These are phyloP conservation scores for Chrosomus eos DNA, from an alignment of 2,797 vertebrate species.

Conservation along the genomic window DNA sequence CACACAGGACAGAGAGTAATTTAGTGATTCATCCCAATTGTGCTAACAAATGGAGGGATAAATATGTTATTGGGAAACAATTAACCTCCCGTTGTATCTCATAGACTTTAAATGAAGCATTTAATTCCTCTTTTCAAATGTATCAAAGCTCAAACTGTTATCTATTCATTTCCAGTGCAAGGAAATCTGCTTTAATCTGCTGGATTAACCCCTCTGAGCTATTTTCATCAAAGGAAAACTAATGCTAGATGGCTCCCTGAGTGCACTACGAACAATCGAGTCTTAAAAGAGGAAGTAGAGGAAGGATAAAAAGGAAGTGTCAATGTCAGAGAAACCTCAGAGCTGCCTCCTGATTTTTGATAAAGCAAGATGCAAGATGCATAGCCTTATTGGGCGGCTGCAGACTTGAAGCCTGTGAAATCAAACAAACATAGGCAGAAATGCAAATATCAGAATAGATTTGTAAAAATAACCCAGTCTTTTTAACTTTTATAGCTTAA, in stretches of 20 bases:
- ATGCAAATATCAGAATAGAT: not conserved
- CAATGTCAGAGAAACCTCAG: not conserved
- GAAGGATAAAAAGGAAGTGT: conserved; percentile 8
- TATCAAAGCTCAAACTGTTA: conserved; percentile 56
- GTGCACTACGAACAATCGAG: conserved; percentile 26
- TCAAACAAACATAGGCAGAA: not conserved
- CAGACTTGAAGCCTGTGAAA: not conserved
- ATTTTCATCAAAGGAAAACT: conserved; percentile 62
- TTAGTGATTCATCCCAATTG: conserved; percentile 31
- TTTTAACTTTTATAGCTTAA: not conserved
- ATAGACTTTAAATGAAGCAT: conserved; percentile 46
- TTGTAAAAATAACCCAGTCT: not conserved
- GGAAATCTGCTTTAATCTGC: conserved; percentile 77
- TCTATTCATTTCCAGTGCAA: conserved; percentile 65
- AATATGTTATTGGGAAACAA: conserved; percentile 49
- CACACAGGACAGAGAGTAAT: not conserved
- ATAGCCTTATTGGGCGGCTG: not conserved
- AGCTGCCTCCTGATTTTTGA: not conserved
- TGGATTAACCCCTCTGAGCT: conserved; percentile 72
- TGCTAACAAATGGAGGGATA: conserved; percentile 42
- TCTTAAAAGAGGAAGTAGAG: conserved; percentile 20
- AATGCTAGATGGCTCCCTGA: conserved; percentile 40
- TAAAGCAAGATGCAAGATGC: not conserved
- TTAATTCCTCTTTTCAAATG: conserved; percentile 57
- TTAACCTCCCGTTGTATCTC: conserved; percentile 53